Conservation (phyloP, 2,113 vertebrate species). For the Cyphomyrus discorhynchus region DNA sequence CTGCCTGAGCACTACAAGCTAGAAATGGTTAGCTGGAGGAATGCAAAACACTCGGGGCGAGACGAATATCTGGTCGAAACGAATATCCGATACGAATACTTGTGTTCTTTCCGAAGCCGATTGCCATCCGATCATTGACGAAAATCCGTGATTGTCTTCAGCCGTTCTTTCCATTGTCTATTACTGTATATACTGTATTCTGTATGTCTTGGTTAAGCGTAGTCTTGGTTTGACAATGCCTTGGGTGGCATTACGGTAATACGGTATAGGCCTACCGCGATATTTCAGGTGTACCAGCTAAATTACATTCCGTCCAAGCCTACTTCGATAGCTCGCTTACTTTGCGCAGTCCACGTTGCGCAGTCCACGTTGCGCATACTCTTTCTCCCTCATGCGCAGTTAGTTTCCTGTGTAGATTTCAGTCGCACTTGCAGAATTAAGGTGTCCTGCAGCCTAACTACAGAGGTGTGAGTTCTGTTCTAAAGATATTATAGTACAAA, state of each 20-base stretch:
- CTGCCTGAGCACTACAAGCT: background rate
- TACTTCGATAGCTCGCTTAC: background rate
- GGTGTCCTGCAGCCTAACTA: background rate
- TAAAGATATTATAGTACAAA: background rate
- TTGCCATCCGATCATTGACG: background rate
- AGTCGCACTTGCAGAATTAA: background rate
- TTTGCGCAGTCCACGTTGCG: background rate
- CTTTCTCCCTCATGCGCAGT: background rate
- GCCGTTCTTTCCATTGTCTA: background rate
- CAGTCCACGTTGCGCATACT: background rate
- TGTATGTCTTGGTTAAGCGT: background rate
- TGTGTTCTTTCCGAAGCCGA: background rate
- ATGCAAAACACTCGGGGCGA: background rate
- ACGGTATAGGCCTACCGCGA: background rate
- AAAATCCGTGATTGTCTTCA: background rate
- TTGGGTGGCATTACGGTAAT: background rate
- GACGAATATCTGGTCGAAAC: background rate
- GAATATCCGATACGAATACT: background rate
- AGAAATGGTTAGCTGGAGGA: background rate
- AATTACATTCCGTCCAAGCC: background rate
- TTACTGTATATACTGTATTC: background rate
- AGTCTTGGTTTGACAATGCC: background rate
- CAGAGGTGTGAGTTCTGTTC: background rate
- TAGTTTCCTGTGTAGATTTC: background rate
- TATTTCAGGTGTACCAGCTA: background rate